These are phyloP conservation scores for Cladopsammia gracilis DNA, from an alignment of 64 coral and sea anemone genomes.

Conservation along the genomic window DNA sequence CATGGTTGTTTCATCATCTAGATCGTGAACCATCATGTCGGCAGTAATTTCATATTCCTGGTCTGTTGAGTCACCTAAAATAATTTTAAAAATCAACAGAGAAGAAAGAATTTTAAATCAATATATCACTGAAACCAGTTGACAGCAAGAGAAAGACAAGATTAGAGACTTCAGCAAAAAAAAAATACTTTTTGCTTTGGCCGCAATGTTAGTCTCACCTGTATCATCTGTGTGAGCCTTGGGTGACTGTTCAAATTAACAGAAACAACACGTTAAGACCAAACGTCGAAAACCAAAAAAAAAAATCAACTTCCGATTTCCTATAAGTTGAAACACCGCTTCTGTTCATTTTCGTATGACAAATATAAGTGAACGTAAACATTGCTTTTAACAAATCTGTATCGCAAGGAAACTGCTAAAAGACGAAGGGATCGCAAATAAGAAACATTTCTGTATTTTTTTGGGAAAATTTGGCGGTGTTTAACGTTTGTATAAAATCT, in stretches of 20 bases:
- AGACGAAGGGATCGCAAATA: background rate
- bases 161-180: too few relatives aligned
- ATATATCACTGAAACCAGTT: too few relatives aligned
- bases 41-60: slow-evolving; percentile 94
- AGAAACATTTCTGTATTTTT: background rate
- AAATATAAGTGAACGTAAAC: slow-evolving; percentile 25
- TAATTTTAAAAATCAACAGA: background rate
- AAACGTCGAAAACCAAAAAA: background rate
- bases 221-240: slow-evolving; percentile 30
- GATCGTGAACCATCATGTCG: slow-evolving; percentile 94
- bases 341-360: background rate
- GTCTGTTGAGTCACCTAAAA: slow-evolving; percentile 77
- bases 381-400: slow-evolving; percentile 19
- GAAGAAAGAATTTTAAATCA: background rate
- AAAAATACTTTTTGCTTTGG: too few relatives aligned
- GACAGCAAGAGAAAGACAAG: too few relatives aligned
- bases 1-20: slow-evolving; percentile 98
- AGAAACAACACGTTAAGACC: background rate
- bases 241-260: slow-evolving; percentile 25
- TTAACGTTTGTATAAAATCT: background rate
- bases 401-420: background rate
- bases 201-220: background rate
- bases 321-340: background rate
- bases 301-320: slow-evolving; percentile 39
- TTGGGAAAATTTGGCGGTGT: background rate